Percentiles rank a stretch among this genome's conserved stretches.
Evolutionary conservation across 2,113 vertebrate species (phyloP).

Genomic region (Telmatochromis sp.): DNA sequence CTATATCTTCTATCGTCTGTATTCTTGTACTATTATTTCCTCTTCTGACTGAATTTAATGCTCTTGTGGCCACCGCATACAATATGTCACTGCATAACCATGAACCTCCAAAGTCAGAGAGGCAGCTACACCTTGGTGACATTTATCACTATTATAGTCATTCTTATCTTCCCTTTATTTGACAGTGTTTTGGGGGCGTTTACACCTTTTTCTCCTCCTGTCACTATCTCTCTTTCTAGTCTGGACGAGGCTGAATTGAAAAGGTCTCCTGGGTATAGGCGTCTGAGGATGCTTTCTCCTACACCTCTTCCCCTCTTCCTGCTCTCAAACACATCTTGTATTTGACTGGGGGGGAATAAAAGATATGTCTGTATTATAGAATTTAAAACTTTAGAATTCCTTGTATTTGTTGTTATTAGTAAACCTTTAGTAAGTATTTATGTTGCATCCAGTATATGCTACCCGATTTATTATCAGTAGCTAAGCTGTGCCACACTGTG

Average conservation of each 20-base stretch:
- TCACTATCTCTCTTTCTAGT: constrained; percentile 18
- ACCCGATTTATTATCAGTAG: not conserved
- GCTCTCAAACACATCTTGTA: not conserved
- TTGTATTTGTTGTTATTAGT: not conserved
- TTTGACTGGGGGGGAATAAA: not conserved
- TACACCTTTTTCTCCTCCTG: not conserved
- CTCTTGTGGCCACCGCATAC: not conserved
- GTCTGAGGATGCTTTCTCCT: not conserved
- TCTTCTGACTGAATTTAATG: not conserved
- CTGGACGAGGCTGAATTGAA: constrained; percentile 29
- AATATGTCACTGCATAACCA: constrained; percentile 13
- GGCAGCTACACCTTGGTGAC: constrained; percentile 31
- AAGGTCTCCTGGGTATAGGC: constrained; percentile 14
- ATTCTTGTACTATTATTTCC: not conserved
- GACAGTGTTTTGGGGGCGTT: constrained; percentile 31
- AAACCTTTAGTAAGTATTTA: not conserved
- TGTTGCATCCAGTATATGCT: not conserved
- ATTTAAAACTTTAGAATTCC: not conserved
- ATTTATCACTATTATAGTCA: constrained; percentile 59
- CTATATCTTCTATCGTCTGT: not conserved
- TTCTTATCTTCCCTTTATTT: constrained; percentile 37
- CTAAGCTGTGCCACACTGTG: not conserved
- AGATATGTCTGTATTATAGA: not conserved
- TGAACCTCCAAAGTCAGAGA: not conserved
- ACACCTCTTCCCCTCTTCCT: not conserved